Conservation (phyloP, 2,113 vertebrate species). For the Acanthochromis polyacanthus region DNA sequence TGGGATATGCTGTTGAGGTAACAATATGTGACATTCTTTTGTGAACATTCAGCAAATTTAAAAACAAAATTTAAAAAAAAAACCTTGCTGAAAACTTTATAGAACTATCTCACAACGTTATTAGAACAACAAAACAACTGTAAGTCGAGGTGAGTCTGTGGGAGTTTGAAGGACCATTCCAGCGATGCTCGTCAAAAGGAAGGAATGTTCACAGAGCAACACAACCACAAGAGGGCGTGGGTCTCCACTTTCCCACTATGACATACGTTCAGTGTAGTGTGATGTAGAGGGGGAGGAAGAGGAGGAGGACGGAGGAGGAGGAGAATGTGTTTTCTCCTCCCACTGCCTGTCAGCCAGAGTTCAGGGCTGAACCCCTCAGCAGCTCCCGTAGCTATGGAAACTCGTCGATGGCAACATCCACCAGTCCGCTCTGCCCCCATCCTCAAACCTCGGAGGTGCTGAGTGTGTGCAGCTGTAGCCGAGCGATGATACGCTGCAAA, state of each 20-base stretch:
- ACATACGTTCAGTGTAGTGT: background rate
- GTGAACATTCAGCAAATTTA: too few species aligned
- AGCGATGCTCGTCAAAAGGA: too few species aligned
- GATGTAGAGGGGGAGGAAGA: background rate
- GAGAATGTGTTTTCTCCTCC: conserved; percentile 34
- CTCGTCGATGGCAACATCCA: conserved; percentile 84
- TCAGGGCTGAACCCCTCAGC: background rate
- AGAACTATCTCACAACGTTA: too few species aligned
- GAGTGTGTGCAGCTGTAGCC: conserved; percentile 63
- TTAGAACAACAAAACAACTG: too few species aligned
- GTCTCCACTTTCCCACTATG: conserved; percentile 25
- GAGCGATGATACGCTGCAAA: conserved; percentile 74
- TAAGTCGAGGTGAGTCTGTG: too few species aligned
- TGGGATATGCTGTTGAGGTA: too few species aligned
- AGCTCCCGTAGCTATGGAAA: conserved; percentile 82
- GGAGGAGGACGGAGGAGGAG: background rate
- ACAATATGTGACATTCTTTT: too few species aligned
- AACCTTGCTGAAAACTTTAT: too few species aligned
- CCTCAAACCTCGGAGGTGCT: conserved; percentile 77
- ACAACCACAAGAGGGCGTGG: conserved; percentile 39
- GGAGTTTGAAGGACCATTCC: too few species aligned
- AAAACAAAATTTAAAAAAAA: too few species aligned
- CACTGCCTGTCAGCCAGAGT: conserved; percentile 50
- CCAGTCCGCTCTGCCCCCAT: conserved; percentile 63
- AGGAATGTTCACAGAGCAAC: background rate